Percentiles rank a stretch among this genome's conserved stretches.
These are phyloP conservation scores for Empidonax traillii DNA, from an alignment of 2,113 vertebrate genomes.

Conservation along the genomic window DNA sequence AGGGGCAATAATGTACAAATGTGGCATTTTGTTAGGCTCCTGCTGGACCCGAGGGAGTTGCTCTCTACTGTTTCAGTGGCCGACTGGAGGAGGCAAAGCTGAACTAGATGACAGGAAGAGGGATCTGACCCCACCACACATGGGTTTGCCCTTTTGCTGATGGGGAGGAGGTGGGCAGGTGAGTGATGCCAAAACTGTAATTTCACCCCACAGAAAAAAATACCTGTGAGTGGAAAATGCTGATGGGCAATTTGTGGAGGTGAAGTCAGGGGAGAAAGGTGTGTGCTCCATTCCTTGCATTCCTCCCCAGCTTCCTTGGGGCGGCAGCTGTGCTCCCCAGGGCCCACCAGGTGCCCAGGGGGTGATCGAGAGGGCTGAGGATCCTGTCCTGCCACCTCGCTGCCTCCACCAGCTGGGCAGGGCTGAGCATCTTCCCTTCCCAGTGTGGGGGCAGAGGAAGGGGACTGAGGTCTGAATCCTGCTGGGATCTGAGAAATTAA, in stretches of 20 bases:
- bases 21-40: background rate
- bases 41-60: background rate
- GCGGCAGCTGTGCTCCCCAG: fast-evolving
- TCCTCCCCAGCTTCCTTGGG: background rate
- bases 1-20: background rate
- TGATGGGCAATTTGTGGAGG: background rate
- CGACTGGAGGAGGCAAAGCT: background rate
- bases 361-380: background rate
- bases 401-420: background rate
- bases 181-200: background rate
- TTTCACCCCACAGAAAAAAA: background rate
- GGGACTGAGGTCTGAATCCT: background rate
- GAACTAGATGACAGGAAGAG: background rate
- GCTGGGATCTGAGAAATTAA: background rate
- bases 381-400: background rate
- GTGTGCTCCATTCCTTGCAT: constrained; percentile 14
- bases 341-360: background rate
- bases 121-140: background rate
- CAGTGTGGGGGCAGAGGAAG: fast-evolving
- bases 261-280: background rate
- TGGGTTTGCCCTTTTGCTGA: background rate
- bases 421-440: background rate
- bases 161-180: background rate
- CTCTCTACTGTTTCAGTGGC: background rate
- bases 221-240: background rate